Evolutionary conservation across 2,888 invertebrate genomes (phyloP).

Genomic region (Ommatoiulus sabulosus): DNA sequence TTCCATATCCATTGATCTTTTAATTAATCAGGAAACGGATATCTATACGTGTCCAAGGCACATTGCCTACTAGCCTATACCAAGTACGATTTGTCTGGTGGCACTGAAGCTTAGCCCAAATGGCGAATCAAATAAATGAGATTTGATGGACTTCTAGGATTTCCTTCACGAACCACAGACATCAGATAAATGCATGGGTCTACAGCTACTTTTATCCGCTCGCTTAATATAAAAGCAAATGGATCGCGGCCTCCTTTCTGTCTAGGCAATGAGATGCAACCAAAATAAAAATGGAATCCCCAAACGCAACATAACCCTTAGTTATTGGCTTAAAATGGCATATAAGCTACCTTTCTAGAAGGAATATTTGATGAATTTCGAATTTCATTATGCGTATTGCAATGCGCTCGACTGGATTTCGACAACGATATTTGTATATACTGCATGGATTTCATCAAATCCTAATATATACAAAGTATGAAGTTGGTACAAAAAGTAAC

Average conservation of each 20-base stretch:
- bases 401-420: not conserved
- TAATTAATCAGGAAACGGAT: conserved; percentile 32
- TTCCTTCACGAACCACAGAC: not conserved
- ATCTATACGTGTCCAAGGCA: not conserved
- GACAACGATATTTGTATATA: not conserved
- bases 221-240: not conserved
- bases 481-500: no score
- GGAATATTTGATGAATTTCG: not conserved
- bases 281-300: not conserved
- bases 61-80: not conserved
- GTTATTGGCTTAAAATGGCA: not conserved
- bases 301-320: not conserved
- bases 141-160: conserved; percentile 17
- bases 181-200: not conserved
- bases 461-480: no score
- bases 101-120: conserved; percentile 7
- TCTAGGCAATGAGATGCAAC: not conserved
- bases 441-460: no score
- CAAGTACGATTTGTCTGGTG: not conserved
- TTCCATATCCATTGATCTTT: conserved; percentile 18
- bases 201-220: not conserved
- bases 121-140: conserved; percentile 21
- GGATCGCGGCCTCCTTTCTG: not conserved
- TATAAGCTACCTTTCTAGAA: not conserved
- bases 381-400: not conserved